These are phyloP conservation scores for Rhinichthys klamathensis DNA, from an alignment of 2,113 vertebrate species.

Conservation along the genomic window DNA sequence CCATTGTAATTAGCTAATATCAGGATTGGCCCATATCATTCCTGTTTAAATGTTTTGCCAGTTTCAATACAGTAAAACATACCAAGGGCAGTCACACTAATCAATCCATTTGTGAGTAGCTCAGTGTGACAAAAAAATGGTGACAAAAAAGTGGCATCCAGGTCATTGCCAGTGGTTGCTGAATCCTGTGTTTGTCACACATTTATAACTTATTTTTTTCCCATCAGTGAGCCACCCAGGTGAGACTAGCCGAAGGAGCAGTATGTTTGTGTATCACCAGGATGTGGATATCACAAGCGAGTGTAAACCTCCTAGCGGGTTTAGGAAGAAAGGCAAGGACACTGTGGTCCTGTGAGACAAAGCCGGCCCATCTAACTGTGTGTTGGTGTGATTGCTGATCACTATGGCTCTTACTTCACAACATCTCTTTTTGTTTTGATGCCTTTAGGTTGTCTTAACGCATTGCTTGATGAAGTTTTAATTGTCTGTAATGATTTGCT, in stretches of 20 bases:
- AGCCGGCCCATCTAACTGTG: constrained; percentile 29
- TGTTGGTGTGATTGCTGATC: constrained; percentile 9
- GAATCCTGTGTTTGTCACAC: constrained; percentile 31
- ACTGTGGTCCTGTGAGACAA: constrained; percentile 61
- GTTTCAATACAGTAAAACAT: neutral
- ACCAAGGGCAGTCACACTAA: neutral
- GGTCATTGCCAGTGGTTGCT: neutral
- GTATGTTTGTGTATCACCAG: constrained; percentile 84
- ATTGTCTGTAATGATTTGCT: neutral
- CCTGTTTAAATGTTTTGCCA: neutral
- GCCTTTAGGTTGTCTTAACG: neutral
- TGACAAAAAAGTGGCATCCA: neutral
- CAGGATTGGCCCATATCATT: neutral
- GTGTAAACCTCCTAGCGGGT: constrained; percentile 69
- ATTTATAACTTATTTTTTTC: constrained; percentile 64
- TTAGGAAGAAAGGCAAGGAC: constrained; percentile 81
- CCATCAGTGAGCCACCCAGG: constrained; percentile 76
- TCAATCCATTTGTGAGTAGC: neutral
- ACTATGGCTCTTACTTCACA: constrained; percentile 26
- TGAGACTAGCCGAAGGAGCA: constrained; percentile 70
- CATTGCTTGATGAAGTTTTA: neutral
- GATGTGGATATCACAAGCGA: constrained; percentile 83
- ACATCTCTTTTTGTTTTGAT: neutral
- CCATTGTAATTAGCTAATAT: neutral
- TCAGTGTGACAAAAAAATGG: neutral